Base-by-base conservation (phyloP, 2,797 vertebrate genomes). In the Thaleichthys pacificus region DNA sequence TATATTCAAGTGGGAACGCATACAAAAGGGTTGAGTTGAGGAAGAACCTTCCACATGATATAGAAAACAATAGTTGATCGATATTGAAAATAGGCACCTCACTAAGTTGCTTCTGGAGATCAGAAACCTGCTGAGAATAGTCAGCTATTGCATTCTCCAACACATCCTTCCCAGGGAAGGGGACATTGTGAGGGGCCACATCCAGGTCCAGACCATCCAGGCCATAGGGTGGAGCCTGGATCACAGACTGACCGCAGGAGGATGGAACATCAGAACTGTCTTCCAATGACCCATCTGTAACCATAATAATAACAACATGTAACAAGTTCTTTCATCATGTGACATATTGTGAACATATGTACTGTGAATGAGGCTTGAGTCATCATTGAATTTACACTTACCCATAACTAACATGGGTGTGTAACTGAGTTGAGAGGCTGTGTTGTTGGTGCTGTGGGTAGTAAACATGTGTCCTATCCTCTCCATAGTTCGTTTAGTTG, bases 401-500 rank as follows among this genome's bases (percentile, higher is more conserved):
- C 82, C 69, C 4, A 7, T 47, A 75, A 72, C 69, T 68, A 54
- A 76, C 54, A 26, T 74, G 42, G 51, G 24, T 4, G 42, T 30
- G 42, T 19, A 15, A 32, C 24, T 60, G 42, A 66, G 66, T 69
- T 61, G 76, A 74, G 63, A 76, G 30, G 80, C 3, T 74, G 79
- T 81, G 71, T 69, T 77, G 73, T 60, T 80, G 69, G 75, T 81
- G 71, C 70, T 77, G 73, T 62, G 79, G 68, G 76, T 61, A 9
- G 70, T 73, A 61, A 73, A 68, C 32, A 69, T 65, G 70, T 15
- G 71, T 32, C 77, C 68, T 72, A 93, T 86, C 66, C 77, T 88
- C 81, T 94, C 89, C 85, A 92, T 85, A 1, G 89, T 87, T 49
- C 85, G 77, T 81, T 84, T 90, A 61, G 89, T 88, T 62, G 85